Base-by-base conservation (phyloP, 2,888 invertebrate genomes). In the Eulithis testata region DNA sequence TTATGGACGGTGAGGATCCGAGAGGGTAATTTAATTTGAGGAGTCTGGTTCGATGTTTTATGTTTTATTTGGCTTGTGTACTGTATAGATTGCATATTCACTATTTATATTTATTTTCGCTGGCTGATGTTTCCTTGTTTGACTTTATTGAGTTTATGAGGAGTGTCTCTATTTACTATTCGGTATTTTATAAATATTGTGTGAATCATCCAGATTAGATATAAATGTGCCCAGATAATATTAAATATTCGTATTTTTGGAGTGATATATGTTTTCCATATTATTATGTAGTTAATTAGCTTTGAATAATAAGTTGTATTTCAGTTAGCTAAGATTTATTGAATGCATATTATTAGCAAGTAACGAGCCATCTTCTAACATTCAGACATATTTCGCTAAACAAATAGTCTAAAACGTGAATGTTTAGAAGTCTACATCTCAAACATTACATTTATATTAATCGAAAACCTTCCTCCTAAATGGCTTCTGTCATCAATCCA, bases 401-500 rank as follows among this genome's bases (percentile, higher is more conserved):
- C 11, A 27, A 50, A 27, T 31, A 31, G 36, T 45, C n/a, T 47
- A 5, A 40, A 40, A 14, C 27, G 21, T 7, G 55, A 36, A 61
- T 66, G 50, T 63, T 45, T 60, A 63, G 62, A 66, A 60, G 60
- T 64, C 57, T 53, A 53, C 60, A 63, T 65, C 66, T 67, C 59
- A 66, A 70, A 67, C 68, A 21, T 21, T 81, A 80, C 86, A 89
- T 88, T 88, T 88, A 90, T 89, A 90, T 91, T 90, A 90, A 92
- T 91, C 87, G 88, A 83, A 85, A 69, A 82, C 82, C 83, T 85
- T 85, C 84, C 76, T 77, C 77, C 80, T 78, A 84, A 89, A 91
- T 90, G 84, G 89, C 87, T 83, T 81, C 81, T 84, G 89, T 90
- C 91, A 90, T 88, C 90, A 86, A 84, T 81, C 80, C 76, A 76